Evolutionary conservation across 2,113 vertebrate genomes (phyloP).

Genomic region (Leptodactylus fuscus): DNA sequence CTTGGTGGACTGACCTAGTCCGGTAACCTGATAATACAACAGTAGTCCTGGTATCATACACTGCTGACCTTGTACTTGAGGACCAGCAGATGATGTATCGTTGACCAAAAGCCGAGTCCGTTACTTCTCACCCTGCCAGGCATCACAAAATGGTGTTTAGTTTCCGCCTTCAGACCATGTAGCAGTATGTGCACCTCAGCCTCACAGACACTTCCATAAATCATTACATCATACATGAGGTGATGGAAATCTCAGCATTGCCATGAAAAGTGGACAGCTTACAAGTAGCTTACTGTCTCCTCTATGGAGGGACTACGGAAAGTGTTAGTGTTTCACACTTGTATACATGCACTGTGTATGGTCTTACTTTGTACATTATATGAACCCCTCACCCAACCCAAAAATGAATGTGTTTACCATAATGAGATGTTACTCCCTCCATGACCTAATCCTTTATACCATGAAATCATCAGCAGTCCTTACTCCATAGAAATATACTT

Average conservation of each 20-base stretch:
- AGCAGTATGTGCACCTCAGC: not conserved
- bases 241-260: not conserved
- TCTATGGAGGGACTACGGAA: not conserved
- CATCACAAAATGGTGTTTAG: too few relatives aligned
- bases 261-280: not conserved
- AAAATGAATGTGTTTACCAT: not conserved
- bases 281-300: not conserved
- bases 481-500: not conserved
- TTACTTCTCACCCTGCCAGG: too few relatives aligned
- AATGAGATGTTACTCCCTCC: not conserved
- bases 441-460: not conserved
- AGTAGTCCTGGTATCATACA: not conserved
- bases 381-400: not conserved
- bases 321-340: not conserved
- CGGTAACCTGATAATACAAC: not conserved
- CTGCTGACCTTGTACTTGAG: too few relatives aligned
- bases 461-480: not conserved
- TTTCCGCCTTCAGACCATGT: not conserved
- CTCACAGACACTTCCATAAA: not conserved
- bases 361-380: not conserved
- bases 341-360: too few relatives aligned
- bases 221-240: conserved; percentile 5
- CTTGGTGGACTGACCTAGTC: not conserved
- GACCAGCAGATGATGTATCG: too few relatives aligned
- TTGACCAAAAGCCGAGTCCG: too few relatives aligned